Conservation (phyloP, 2,888 invertebrate species). For the Agriopis marginaria region DNA sequence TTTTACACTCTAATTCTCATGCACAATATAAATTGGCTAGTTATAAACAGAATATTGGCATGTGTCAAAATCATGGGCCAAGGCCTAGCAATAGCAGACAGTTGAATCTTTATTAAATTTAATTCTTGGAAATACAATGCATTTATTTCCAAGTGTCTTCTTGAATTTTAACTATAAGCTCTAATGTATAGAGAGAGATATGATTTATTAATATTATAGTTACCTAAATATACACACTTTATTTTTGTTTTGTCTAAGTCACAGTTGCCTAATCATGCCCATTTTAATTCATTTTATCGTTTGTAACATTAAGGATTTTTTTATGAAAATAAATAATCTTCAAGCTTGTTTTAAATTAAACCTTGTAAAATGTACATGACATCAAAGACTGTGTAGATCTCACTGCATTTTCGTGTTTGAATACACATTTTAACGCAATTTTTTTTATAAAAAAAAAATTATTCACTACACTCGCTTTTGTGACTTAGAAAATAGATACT, state of each 20-base stretch:
- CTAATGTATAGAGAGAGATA: slow-evolving; percentile 52
- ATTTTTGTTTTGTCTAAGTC: slow-evolving; percentile 73
- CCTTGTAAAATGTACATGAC: slow-evolving; percentile 13
- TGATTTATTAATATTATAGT: slow-evolving; percentile 60
- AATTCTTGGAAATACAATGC: neutral
- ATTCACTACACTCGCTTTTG: slow-evolving; percentile 60
- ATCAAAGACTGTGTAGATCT: slow-evolving; percentile 61
- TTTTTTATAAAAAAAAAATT: slow-evolving; percentile 27
- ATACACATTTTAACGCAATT: slow-evolving; percentile 15
- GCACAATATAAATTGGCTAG: neutral
- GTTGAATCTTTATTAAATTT: neutral
- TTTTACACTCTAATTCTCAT: neutral
- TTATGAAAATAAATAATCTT: neutral
- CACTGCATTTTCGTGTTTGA: slow-evolving; percentile 47
- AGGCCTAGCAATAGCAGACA: neutral
- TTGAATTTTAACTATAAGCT: slow-evolving; percentile 12
- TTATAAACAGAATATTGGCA: neutral
- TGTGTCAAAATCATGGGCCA: neutral
- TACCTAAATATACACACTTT: slow-evolving; percentile 65
- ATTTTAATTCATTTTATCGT: slow-evolving; percentile 1
- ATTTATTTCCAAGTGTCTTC: neutral
- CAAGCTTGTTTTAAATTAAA: neutral
- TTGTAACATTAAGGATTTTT: slow-evolving; percentile 1
- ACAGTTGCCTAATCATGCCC: slow-evolving; percentile 57
- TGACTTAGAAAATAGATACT: slow-evolving; percentile 78